phyloP scores from a whole-genome alignment of 2,888 invertebrate genomes.

The Falcaria lacertinaria region DNA sequence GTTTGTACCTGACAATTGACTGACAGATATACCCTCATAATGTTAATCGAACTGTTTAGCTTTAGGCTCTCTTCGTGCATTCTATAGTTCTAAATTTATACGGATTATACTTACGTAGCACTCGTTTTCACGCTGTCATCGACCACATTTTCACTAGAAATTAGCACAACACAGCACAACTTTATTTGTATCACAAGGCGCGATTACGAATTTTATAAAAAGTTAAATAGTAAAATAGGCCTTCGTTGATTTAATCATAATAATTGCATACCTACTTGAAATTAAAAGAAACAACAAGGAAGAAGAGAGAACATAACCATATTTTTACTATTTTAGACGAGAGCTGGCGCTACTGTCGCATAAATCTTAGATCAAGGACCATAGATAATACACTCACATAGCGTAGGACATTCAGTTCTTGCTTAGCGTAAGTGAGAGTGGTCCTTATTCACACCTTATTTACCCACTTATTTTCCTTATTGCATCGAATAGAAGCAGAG shows the following conservation, averaged over 20 bases:
- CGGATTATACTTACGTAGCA: slow-evolving; percentile 72
- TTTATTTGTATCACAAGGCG: slow-evolving; percentile 37
- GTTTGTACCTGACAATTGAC: slow-evolving; percentile 35
- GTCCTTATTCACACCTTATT: too few species aligned
- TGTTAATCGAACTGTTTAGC: slow-evolving; percentile 18
- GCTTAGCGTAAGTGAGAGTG: too few species aligned
- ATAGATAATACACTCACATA: background rate
- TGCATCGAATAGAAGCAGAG: too few species aligned
- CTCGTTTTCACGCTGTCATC: slow-evolving; percentile 74
- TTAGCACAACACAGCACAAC: slow-evolving; percentile 48
- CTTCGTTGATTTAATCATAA: slow-evolving; percentile 49
- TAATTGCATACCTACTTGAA: slow-evolving; percentile 45
- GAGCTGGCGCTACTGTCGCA: slow-evolving; percentile 37
- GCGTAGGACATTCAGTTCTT: too few species aligned
- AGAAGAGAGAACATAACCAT: slow-evolving; percentile 41
- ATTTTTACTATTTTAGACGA: slow-evolving; percentile 32
- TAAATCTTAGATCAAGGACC: slow-evolving; percentile 2
- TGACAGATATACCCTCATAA: slow-evolving; percentile 43
- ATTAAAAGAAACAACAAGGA: slow-evolving; percentile 59
- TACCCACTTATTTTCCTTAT: too few species aligned
- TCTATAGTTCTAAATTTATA: slow-evolving; percentile 34
- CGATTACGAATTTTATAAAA: slow-evolving; percentile 32
- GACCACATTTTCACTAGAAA: slow-evolving; percentile 68
- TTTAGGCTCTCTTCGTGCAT: slow-evolving; percentile 14
- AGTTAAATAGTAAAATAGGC: slow-evolving; percentile 42